Percentiles rank a stretch among this genome's conserved stretches.
Conservation (phyloP, 2,888 invertebrate species). For the Busseola fusca region DNA sequence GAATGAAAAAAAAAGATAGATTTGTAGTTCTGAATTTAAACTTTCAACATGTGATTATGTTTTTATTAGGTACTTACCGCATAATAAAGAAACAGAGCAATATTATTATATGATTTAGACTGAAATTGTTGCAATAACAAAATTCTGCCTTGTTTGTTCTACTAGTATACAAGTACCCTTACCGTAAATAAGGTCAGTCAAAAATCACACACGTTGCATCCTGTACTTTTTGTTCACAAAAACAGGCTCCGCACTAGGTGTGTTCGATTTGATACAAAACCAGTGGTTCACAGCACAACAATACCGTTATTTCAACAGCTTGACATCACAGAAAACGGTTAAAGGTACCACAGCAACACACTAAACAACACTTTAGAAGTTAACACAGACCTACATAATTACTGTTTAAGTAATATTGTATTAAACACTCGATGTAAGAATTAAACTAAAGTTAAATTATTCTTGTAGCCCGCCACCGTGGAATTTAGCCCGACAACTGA, state of each 20-base stretch:
- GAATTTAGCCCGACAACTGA: slow-evolving; percentile 78
- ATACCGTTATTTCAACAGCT: slow-evolving; percentile 80
- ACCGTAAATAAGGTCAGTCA: slow-evolving; percentile 58
- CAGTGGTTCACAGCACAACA: slow-evolving; percentile 63
- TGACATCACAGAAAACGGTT: slow-evolving; percentile 67
- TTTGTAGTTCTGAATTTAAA: slow-evolving; percentile 12
- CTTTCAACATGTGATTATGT: slow-evolving; percentile 16
- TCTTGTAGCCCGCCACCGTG: slow-evolving; percentile 70
- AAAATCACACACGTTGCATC: slow-evolving; percentile 79
- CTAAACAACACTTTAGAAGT: slow-evolving; percentile 48
- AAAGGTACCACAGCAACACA: slow-evolving; percentile 52
- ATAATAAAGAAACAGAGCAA: slow-evolving; percentile 9
- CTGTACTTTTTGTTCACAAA: slow-evolving; percentile 71
- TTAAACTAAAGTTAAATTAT: slow-evolving; percentile 53
- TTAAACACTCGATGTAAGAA: slow-evolving; percentile 41
- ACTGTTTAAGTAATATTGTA: slow-evolving; percentile 52
- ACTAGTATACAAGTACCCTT: slow-evolving; percentile 34
- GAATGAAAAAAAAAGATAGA: background rate
- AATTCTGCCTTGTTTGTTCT: slow-evolving; percentile 19
- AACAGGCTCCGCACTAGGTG: slow-evolving; percentile 77
- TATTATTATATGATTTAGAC: slow-evolving; percentile 22
- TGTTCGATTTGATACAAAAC: slow-evolving; percentile 78
- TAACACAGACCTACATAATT: slow-evolving; percentile 58
- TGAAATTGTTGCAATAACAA: slow-evolving; percentile 38
- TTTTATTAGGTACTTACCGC: slow-evolving; percentile 27